phyloP scores from a whole-genome alignment of 23 tunicate species.

The Phallusia fumigata region DNA sequence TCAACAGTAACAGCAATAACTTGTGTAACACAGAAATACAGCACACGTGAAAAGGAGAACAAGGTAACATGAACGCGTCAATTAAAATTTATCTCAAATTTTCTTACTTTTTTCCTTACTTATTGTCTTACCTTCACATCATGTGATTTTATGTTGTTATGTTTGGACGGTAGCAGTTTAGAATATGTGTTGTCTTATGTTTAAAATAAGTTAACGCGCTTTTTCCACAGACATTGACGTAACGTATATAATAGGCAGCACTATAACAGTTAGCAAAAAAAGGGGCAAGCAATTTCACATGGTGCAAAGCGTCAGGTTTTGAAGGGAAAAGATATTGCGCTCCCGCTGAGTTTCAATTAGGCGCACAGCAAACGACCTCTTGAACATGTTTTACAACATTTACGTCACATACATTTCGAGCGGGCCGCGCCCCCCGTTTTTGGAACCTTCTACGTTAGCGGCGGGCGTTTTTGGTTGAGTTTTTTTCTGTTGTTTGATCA shows the following conservation, averaged over 20 bases:
- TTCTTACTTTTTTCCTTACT: too few relatives aligned
- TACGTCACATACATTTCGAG: not conserved
- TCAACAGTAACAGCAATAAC: not conserved
- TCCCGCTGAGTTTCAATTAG: conserved; percentile 3
- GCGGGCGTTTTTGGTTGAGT: not conserved
- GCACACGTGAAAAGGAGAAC: too few relatives aligned
- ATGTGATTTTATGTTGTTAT: too few relatives aligned
- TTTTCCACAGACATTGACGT: too few relatives aligned
- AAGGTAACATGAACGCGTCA: not conserved
- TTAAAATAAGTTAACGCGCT: too few relatives aligned
- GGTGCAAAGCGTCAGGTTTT: not conserved
- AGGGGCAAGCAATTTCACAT: too few relatives aligned
- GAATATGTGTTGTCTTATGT: too few relatives aligned
- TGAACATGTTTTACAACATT: not conserved
- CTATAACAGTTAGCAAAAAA: too few relatives aligned
- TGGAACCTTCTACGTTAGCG: not conserved
- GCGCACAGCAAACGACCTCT: not conserved
- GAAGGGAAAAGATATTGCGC: not conserved
- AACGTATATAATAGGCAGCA: too few relatives aligned
- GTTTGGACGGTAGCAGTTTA: too few relatives aligned
- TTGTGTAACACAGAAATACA: not conserved
- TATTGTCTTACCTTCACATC: too few relatives aligned
- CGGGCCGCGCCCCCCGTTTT: not conserved
- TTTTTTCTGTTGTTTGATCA: not conserved
- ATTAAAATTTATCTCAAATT: not conserved